Evolutionary conservation across 2,113 vertebrate species (phyloP), one percentile per base, ranked within the genome.

Genomic region (Merops nubicus): DNA sequence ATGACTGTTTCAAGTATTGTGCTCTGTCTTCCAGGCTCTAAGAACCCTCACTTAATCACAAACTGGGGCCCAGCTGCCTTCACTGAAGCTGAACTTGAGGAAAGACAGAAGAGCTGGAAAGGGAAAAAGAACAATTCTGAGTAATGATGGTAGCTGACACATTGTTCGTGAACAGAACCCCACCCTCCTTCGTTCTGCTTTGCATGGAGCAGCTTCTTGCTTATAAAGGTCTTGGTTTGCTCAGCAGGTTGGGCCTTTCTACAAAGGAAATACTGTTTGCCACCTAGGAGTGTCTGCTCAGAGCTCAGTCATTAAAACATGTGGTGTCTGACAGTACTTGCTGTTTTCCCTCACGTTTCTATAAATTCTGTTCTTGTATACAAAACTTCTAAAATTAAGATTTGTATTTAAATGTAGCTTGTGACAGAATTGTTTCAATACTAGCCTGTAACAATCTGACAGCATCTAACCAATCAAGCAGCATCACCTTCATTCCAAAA

Each of bases 21-120:
- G 5, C 62, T 87, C 18, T 97, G 25, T 97, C 42, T 96, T 96
- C 28, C 85, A 99, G 99, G 99, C 67, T 98, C 98, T 28, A 99
- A 99, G 96, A 99, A 98, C 28, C 98, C 98, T 60, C 98, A 98
- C 88, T 91, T 98, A 51, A 99, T 99, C 96, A 99, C 99, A 43
- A 99, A 99, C 97, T 99, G 99, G 99, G 99, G 99, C 19, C 98
- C 99, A 0, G 99, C 99, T 0, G 98, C 99, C 4, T 99, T 99
- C 94, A 99, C 99, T 43, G 98, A 99, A 25, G 97, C 97, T 11
- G 99, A 99, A 88, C 98, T 99, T 8, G 98, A 97, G 77, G 97
- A 99, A 88, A 98, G 99, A 87, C 95, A 99, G 95, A 99, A 98
- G 97, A 98, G 94, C 89, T 99, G 99, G 99, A 99, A 99, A 94